These are phyloP conservation scores for Oxycera nigricornis DNA, from an alignment of 2,888 invertebrate species.

Conservation along the genomic window DNA sequence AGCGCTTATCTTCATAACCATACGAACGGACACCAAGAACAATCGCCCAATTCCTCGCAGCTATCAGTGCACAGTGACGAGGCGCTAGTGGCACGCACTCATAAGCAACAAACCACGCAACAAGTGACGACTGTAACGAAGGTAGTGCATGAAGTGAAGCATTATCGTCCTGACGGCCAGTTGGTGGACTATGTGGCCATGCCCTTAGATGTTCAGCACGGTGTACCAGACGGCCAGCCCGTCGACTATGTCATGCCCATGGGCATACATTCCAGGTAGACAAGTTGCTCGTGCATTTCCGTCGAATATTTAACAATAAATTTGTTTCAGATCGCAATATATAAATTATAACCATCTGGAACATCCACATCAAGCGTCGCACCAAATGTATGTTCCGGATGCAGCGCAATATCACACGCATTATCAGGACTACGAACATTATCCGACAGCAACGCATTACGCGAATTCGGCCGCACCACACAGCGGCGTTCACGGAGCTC, in stretches of 20 bases:
- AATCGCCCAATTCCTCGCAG: constrained; percentile 67
- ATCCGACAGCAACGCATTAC: constrained; percentile 62
- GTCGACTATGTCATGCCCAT: constrained; percentile 66
- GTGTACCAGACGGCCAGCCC: constrained; percentile 65
- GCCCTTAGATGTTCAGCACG: constrained; percentile 63
- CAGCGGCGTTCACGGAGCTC: constrained; percentile 46
- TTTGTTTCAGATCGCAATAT: constrained; percentile 58
- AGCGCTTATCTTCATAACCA: constrained; percentile 56
- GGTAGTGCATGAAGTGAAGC: constrained; percentile 71
- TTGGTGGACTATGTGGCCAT: constrained; percentile 65
- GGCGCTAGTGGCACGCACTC: constrained; percentile 67
- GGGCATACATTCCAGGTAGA: constrained; percentile 53
- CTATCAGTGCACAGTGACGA: constrained; percentile 65
- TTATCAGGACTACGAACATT: constrained; percentile 68
- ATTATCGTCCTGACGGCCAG: constrained; percentile 65
- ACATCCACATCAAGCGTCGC: constrained; percentile 49
- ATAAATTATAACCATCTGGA: constrained; percentile 61
- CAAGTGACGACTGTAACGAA: constrained; percentile 76
- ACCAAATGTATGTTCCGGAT: constrained; percentile 48
- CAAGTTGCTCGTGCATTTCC: neutral
- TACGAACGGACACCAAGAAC: constrained; percentile 68
- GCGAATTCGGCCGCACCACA: constrained; percentile 58
- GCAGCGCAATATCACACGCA: constrained; percentile 60
- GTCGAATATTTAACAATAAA: neutral
- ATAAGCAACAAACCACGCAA: constrained; percentile 73